Evolutionary conservation across 2,888 invertebrate species (phyloP), one percentile per base, ranked within the genome.

Genomic region (Pyrocoelia pectoralis): DNA sequence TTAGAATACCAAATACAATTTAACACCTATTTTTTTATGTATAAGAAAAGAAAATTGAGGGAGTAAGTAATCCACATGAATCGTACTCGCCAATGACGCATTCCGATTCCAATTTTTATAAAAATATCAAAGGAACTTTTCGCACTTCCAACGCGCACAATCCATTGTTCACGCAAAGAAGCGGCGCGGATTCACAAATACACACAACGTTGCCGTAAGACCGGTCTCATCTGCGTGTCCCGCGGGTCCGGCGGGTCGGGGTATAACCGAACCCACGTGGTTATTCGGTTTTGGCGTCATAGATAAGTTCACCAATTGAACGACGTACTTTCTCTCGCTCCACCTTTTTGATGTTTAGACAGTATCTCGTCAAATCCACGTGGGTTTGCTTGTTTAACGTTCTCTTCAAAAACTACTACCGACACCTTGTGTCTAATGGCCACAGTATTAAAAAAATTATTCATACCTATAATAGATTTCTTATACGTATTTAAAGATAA

Each of bases 361-460:
- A 75, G 66, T 55, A 60, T 53, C 69, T 58, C 67, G 67, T 80
- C 77, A 64, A 78, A 73, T 80, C 80, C 77, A 80, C 80, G 80
- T 80, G 76, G 79, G 33, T 10, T 10, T 8, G 19, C 66, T 1
- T 19, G n/a, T 5, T 29, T 6, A 3, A 10, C 15, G 15, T 18
- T 17, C 9, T 40, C 18, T 24, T 3, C 13, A 12, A 13, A 4
- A 8, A 33, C 33, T 10, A 10, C 8, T 38, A 3, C 13, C 24
- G 38, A 1, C 52, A 57, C 52, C 62, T 51, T 13, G 8, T 8
- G 19, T 1, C 10, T 1, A 53, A 3, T 43, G 13, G 43, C 24
- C 8, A 24, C 24, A 24, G 8, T 8, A 24, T 5, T 8, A 24
- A n/a, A n/a, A n/a, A n/a, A n/a, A n/a, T n/a, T n/a, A n/a, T n/a